A percentile compares a stretch with the other conserved stretches of the same genome.
Conservation (phyloP, 2,797 vertebrate species). For the Glossophaga mutica region DNA sequence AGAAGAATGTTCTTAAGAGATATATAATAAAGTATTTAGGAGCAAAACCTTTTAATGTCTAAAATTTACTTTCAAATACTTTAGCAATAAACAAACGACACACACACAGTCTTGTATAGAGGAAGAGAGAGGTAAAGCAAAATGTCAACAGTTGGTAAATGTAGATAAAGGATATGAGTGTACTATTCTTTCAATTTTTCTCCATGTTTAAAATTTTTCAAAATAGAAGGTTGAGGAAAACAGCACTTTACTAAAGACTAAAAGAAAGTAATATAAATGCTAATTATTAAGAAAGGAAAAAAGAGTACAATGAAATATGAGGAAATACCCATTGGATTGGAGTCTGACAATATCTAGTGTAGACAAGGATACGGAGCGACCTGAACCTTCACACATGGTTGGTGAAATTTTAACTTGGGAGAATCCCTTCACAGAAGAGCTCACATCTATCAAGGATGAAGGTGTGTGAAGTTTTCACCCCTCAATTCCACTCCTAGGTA, state of each 20-base stretch:
- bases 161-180: neutral
- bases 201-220: neutral
- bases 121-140: neutral
- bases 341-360: neutral
- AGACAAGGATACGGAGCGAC: neutral
- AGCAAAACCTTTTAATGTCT: constrained; percentile 23
- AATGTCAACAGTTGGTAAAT: neutral
- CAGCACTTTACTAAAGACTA: neutral
- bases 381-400: neutral
- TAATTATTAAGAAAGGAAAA: constrained; percentile 6
- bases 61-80: constrained; percentile 9
- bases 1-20: constrained; percentile 35
- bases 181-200: constrained; percentile 26
- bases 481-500: constrained; percentile 21
- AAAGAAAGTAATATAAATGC: neutral
- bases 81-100: neutral
- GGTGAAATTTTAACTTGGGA: neutral
- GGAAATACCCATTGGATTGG: neutral
- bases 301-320: neutral
- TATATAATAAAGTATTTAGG: neutral
- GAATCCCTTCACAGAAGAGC: constrained; percentile 8
- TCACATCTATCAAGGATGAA: neutral
- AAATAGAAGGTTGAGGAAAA: constrained; percentile 27
- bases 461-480: neutral
- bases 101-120: neutral